Conservation (phyloP, 2,797 vertebrate species). For the Lateolabrax maculatus region DNA sequence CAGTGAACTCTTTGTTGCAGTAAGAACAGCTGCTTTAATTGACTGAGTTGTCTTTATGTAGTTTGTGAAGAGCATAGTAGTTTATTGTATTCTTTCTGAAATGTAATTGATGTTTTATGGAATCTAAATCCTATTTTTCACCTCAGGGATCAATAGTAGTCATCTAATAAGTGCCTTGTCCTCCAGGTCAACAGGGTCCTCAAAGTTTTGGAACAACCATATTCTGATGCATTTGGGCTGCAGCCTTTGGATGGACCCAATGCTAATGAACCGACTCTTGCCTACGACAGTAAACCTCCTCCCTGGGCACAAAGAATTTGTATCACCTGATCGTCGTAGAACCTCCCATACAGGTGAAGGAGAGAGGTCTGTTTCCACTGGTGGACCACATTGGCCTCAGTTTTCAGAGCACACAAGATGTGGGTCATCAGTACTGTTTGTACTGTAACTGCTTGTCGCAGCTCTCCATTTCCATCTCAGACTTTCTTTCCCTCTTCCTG, state of each 20-base stretch:
- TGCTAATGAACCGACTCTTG: neutral
- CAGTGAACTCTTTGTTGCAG: neutral
- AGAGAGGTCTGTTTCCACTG: constrained; percentile 24
- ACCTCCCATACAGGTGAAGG: constrained; percentile 41
- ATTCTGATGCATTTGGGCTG: constrained; percentile 51
- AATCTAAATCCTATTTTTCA: neutral
- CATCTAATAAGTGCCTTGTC: neutral
- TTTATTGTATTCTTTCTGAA: neutral
- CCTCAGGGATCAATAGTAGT: neutral
- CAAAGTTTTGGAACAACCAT: constrained; percentile 88
- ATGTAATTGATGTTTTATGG: neutral
- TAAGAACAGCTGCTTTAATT: neutral
- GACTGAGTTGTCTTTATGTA: neutral
- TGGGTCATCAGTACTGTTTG: neutral
- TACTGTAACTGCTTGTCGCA: neutral
- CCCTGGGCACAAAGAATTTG: constrained; percentile 89
- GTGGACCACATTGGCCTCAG: neutral
- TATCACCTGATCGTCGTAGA: constrained; percentile 93
- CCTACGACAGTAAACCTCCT: constrained; percentile 88
- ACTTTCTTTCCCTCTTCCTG: constrained; percentile 24
- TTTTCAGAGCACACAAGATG: neutral
- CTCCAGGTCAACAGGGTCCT: constrained; percentile 87
- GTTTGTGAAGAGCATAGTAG: neutral
- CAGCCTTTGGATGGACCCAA: constrained; percentile 31
- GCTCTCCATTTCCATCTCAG: constrained; percentile 27